These are phyloP conservation scores for Cairina moschata DNA, from an alignment of 2,113 vertebrate genomes.

Conservation along the genomic window DNA sequence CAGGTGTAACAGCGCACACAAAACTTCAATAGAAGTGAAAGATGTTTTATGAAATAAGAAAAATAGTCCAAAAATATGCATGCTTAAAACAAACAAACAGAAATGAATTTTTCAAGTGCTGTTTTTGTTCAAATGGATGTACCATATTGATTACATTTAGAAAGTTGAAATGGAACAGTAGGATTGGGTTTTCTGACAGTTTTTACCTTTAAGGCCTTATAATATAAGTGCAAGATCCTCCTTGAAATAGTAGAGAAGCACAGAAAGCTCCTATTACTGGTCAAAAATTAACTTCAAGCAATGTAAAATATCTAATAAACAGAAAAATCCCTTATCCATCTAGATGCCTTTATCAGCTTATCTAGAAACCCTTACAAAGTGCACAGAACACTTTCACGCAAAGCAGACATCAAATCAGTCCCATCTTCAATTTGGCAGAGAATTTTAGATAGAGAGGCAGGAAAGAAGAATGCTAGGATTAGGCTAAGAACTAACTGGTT, in stretches of 20 bases:
- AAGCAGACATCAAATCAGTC: background rate
- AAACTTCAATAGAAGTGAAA: background rate
- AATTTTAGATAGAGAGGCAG: background rate
- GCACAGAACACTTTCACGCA: background rate
- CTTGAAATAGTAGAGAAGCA: background rate
- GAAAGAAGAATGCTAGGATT: background rate
- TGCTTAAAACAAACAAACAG: background rate
- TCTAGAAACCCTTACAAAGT: background rate
- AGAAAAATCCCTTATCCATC: background rate
- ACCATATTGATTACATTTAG: background rate
- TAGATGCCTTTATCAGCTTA: background rate
- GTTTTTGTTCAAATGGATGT: background rate
- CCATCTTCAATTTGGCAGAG: background rate
- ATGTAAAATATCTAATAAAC: background rate
- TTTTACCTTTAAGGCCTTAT: background rate
- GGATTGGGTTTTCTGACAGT: background rate
- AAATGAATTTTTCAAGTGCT: background rate
- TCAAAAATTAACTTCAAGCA: background rate
- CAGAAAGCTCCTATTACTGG: background rate
- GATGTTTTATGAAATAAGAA: background rate
- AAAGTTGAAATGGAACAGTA: background rate
- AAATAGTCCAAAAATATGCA: background rate
- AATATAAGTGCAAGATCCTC: accelerated
- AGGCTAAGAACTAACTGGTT: background rate
- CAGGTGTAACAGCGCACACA: background rate